A percentile compares a stretch with the other conserved stretches of the same genome.
Evolutionary conservation across 2,113 vertebrate genomes (phyloP).

Genomic region (Platysternon megacephalum): DNA sequence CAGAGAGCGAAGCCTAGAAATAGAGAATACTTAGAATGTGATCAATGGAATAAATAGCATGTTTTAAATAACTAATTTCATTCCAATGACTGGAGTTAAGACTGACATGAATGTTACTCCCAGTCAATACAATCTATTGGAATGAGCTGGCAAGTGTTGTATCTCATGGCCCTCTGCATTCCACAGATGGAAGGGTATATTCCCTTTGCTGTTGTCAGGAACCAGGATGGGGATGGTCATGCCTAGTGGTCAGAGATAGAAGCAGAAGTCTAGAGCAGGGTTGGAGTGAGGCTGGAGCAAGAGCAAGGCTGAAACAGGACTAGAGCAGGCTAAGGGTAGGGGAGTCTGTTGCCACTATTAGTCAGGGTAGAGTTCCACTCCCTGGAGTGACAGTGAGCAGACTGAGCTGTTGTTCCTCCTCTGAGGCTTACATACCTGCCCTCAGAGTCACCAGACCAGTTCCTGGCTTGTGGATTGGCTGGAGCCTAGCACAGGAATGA

Average conservation of each 20-base stretch:
- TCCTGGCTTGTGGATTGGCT: neutral
- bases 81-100: constrained; percentile 14
- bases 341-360: neutral
- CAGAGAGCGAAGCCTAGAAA: constrained; percentile 41
- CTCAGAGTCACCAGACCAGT: neutral
- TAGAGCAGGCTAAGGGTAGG: neutral
- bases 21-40: neutral
- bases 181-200: neutral
- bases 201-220: neutral
- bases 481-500: neutral
- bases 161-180: neutral
- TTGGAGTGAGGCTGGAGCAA: neutral
- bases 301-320: neutral
- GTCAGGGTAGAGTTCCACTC: neutral
- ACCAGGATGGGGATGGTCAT: neutral
- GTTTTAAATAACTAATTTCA: neutral
- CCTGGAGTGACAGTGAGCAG: neutral
- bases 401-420: no score
- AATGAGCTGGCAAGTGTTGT: neutral
- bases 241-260: neutral
- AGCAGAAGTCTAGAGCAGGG: neutral
- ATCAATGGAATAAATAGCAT: constrained; percentile 40
- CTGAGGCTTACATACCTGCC: neutral
- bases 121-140: neutral
- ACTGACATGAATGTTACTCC: neutral